A percentile compares a stretch with the other conserved stretches of the same genome.
Evolutionary conservation across 2,888 invertebrate species (phyloP).

Genomic region (Drosophila conformis): DNA sequence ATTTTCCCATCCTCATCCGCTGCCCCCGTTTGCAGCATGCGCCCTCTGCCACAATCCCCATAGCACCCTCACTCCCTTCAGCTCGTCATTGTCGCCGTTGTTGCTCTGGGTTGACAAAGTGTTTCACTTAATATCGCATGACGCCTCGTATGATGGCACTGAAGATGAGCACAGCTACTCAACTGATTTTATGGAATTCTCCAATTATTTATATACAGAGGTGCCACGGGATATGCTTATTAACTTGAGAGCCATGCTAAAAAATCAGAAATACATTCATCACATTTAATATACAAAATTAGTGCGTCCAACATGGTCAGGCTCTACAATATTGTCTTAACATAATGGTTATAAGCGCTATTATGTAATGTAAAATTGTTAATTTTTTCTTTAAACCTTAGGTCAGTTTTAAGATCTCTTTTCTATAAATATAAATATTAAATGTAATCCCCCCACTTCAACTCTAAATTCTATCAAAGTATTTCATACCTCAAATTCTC

Average conservation of each 20-base stretch:
- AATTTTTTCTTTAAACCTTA: background rate
- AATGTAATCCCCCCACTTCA: background rate
- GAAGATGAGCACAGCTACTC: conserved; percentile 56
- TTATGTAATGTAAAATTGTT: background rate
- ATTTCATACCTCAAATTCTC: background rate
- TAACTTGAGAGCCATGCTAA: conserved; percentile 28
- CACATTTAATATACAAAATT: background rate
- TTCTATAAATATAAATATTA: background rate
- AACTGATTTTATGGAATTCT: conserved; percentile 53
- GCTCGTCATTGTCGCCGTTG: conserved; percentile 20
- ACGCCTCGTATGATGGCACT: conserved; percentile 69
- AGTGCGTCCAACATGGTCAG: background rate
- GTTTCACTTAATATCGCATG: conserved; percentile 82
- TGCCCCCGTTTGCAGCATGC: conserved; percentile 5
- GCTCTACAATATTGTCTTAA: background rate
- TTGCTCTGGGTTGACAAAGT: conserved; percentile 79
- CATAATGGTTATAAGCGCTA: background rate
- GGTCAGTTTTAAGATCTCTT: background rate
- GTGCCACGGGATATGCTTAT: conserved; percentile 40
- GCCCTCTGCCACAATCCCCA: background rate
- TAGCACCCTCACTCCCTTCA: conserved; percentile 8
- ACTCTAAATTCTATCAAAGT: too few species aligned
- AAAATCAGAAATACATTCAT: background rate
- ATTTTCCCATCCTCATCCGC: conserved; percentile 3
- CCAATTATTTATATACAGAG: conserved; percentile 34